These are phyloP conservation scores for Eolophus roseicapilla DNA, from an alignment of 2,113 vertebrate genomes.

Conservation along the genomic window DNA sequence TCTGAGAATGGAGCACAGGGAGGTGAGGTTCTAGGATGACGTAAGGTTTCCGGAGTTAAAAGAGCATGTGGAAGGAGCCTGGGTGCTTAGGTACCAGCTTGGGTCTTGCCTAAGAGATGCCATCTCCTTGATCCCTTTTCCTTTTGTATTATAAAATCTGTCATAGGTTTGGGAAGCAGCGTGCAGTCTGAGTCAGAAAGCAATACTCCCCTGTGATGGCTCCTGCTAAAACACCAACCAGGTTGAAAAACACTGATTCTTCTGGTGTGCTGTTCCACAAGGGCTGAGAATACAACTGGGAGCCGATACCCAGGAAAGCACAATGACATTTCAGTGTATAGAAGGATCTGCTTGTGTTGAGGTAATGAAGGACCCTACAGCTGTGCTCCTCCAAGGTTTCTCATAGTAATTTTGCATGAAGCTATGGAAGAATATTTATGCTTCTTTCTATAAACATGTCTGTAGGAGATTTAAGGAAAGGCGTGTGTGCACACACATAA, in stretches of 20 bases:
- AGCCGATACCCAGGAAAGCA: neutral
- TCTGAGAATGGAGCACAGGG: neutral
- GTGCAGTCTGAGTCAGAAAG: neutral
- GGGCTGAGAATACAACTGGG: neutral
- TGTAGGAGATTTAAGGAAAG: conserved; percentile 55
- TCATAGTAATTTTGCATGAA: conserved; percentile 65
- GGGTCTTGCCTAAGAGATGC: neutral
- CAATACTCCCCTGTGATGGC: neutral
- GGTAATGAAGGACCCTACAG: conserved; percentile 52
- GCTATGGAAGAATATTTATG: conserved; percentile 69
- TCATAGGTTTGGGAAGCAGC: neutral
- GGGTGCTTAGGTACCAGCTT: neutral
- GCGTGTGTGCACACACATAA: neutral
- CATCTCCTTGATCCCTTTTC: neutral
- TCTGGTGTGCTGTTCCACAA: neutral
- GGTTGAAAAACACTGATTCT: neutral
- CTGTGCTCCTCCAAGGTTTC: conserved; percentile 58
- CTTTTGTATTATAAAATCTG: neutral
- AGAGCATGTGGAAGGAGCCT: neutral
- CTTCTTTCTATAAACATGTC: conserved; percentile 65
- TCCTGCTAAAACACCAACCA: neutral
- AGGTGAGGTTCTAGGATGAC: neutral
- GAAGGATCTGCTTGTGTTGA: conserved; percentile 16
- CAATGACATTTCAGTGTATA: neutral
- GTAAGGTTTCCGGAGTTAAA: neutral